phyloP scores from a whole-genome alignment of 2,797 vertebrate species.

The Geotrypetes seraphini region DNA sequence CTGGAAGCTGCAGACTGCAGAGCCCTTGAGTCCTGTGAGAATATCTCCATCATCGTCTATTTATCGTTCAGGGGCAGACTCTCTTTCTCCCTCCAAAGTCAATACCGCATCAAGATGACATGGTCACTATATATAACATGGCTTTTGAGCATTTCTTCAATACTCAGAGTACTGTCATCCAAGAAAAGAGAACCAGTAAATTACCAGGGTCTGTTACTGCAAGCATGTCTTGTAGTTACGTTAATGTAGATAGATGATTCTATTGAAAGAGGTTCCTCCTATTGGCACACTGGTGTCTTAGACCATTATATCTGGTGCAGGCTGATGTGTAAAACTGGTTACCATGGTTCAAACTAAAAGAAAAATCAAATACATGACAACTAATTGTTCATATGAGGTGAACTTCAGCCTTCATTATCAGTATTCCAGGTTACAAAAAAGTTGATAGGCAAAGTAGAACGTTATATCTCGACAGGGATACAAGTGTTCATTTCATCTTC shows the following conservation, averaged over 20 bases:
- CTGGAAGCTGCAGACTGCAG: conserved; percentile 91
- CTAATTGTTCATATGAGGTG: conserved; percentile 23
- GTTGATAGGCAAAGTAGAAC: conserved; percentile 38
- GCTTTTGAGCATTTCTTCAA: conserved; percentile 32
- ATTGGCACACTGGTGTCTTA: conserved; percentile 8
- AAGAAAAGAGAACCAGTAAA: too few species aligned
- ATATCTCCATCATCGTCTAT: conserved; percentile 73
- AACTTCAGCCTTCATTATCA: conserved; percentile 37
- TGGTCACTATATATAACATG: neutral
- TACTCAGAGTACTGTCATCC: too few species aligned
- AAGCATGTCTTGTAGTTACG: conserved; percentile 30
- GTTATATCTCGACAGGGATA: too few species aligned
- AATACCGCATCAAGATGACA: conserved; percentile 54
- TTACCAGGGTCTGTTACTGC: neutral
- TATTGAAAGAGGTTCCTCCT: conserved; percentile 14
- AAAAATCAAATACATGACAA: conserved; percentile 14
- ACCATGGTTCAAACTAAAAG: conserved; percentile 29
- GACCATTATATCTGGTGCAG: conserved; percentile 7
- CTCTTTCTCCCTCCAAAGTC: conserved; percentile 72
- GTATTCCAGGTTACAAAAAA: conserved; percentile 48
- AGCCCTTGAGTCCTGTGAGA: conserved; percentile 69
- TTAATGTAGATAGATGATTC: conserved; percentile 6
- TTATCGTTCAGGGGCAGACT: conserved; percentile 60
- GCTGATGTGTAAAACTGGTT: conserved; percentile 16
- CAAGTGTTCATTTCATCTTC: conserved; percentile 50